Evolutionary conservation across 2,888 invertebrate genomes (phyloP).

Genomic region (Coleophora deauratella): DNA sequence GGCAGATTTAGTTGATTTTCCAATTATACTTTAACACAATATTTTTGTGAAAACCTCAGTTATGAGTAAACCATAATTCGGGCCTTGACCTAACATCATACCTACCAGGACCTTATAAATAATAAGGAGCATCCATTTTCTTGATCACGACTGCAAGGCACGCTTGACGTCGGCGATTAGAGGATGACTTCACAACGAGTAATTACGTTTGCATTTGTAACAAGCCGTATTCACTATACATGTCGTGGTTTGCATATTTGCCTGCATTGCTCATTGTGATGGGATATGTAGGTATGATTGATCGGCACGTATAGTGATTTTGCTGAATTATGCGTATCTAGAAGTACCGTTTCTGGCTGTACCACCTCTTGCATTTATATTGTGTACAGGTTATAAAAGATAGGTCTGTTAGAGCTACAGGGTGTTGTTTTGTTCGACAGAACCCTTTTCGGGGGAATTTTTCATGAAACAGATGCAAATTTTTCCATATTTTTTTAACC

Average conservation of each 20-base stretch:
- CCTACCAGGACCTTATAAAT: constrained; percentile 37
- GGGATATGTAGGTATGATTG: constrained; percentile 6
- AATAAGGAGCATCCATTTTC: constrained; percentile 39
- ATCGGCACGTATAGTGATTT: constrained; percentile 3
- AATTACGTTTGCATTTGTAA: constrained; percentile 21
- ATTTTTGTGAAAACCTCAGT: no score
- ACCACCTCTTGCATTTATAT: no score
- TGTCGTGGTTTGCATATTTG: constrained; percentile 1
- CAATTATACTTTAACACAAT: no score
- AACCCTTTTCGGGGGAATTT: no score
- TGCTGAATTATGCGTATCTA: neutral
- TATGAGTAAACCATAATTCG: constrained; percentile 3
- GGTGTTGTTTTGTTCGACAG: no score
- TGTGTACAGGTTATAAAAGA: no score
- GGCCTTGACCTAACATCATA: constrained; percentile 24
- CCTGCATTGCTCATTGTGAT: constrained; percentile 4
- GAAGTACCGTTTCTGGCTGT: no score
- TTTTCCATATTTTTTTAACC: no score
- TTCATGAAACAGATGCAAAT: no score
- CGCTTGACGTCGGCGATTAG: constrained; percentile 39
- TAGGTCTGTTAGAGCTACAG: no score
- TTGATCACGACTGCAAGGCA: constrained; percentile 57
- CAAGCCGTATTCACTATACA: constrained; percentile 4
- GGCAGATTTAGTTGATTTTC: no score
- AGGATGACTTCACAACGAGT: constrained; percentile 48